Evolutionary conservation across 2,888 invertebrate genomes (phyloP).

Genomic region (Julus scandinavius): DNA sequence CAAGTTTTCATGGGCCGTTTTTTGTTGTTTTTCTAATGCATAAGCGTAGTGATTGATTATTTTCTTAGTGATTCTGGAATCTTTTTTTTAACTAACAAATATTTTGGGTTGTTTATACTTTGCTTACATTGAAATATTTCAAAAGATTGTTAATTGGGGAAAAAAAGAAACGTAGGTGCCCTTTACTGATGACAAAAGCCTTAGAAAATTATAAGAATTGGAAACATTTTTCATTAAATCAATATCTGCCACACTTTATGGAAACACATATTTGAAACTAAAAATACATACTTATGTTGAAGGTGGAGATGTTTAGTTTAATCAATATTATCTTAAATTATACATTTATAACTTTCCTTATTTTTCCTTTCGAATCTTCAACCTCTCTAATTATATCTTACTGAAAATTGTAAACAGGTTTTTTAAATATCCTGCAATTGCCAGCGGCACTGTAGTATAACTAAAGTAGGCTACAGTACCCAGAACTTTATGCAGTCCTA

Average conservation of each 20-base stretch:
- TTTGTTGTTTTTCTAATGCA: slow-evolving; percentile 39
- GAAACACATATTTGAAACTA: background rate
- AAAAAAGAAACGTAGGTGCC: background rate
- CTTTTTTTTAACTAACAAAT: slow-evolving; percentile 16
- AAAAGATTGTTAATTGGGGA: background rate
- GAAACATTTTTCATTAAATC: background rate
- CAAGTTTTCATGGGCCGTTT: slow-evolving; percentile 16
- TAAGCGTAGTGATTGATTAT: slow-evolving; percentile 26
- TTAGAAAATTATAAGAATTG: background rate
- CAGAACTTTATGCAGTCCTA: background rate
- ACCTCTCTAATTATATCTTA: background rate
- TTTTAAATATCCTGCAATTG: background rate
- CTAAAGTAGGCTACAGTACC: background rate
- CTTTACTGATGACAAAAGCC: background rate
- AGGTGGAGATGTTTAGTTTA: background rate
- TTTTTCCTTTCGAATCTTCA: background rate
- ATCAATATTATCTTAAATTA: background rate
- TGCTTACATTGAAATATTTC: background rate
- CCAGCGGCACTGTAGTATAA: background rate
- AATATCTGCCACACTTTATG: background rate
- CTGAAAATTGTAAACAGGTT: background rate
- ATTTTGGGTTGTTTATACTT: slow-evolving; percentile 2
- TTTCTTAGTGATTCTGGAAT: slow-evolving; percentile 37
- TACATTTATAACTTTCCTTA: background rate
- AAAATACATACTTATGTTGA: background rate